Conservation (phyloP, 2,888 invertebrate species). For the Diploptera punctata region DNA sequence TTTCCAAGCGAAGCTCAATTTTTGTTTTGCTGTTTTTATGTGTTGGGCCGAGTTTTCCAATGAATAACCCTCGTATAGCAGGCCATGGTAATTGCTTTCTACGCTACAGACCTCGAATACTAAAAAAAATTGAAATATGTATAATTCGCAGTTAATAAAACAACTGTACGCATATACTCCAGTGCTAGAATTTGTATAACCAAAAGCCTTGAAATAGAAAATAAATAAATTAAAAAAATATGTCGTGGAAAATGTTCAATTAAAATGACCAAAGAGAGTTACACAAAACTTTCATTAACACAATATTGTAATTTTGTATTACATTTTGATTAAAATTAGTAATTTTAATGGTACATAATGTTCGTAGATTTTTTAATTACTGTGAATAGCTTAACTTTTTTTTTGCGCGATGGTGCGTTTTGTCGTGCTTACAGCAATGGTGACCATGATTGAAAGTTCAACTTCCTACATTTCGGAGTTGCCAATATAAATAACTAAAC, state of each 20-base stretch:
- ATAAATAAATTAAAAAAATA: too few relatives aligned
- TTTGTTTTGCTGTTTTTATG: constrained; percentile 1
- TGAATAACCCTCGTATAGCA: not conserved
- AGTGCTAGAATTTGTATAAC: not conserved
- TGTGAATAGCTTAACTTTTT: too few relatives aligned
- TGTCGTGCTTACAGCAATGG: too few relatives aligned
- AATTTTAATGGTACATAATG: not conserved
- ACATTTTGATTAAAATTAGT: constrained; percentile 22
- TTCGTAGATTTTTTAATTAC: not conserved
- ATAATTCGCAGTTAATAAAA: constrained; percentile 24
- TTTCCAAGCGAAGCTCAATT: not conserved
- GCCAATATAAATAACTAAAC: too few relatives aligned
- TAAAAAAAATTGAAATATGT: constrained; percentile 17
- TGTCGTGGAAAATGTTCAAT: not conserved
- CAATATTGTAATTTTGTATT: constrained; percentile 10
- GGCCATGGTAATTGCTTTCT: not conserved
- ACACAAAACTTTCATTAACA: not conserved
- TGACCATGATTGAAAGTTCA: too few relatives aligned
- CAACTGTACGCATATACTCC: not conserved
- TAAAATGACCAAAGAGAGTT: not conserved
- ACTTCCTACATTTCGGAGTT: too few relatives aligned
- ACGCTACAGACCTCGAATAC: too few relatives aligned
- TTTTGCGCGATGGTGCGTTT: too few relatives aligned
- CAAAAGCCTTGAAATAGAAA: not conserved
- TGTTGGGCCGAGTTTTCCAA: not conserved